A percentile compares a stretch with the other conserved stretches of the same genome.
Evolutionary conservation across 2,797 vertebrate genomes (phyloP).

Genomic region (Rhyacichthys aspro): DNA sequence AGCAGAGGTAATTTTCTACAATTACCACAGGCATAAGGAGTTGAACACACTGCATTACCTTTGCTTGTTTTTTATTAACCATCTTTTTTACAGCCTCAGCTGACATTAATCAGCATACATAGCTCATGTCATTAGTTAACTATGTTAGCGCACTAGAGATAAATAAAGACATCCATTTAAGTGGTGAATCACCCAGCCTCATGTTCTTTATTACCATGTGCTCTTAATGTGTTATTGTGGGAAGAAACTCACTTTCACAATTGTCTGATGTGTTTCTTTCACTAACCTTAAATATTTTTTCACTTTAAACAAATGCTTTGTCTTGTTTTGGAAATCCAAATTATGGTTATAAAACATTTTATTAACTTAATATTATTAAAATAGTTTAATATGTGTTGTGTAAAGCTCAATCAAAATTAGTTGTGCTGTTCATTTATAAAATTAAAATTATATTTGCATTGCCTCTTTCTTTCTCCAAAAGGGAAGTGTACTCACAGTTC

Average conservation of each 20-base stretch:
- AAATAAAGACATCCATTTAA: background rate
- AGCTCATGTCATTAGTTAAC: slow-evolving; percentile 17
- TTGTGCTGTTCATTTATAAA: too few relatives aligned
- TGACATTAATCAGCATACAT: background rate
- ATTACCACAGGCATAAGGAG: too few relatives aligned
- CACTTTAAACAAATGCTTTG: too few relatives aligned
- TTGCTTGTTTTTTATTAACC: background rate
- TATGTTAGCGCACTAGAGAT: slow-evolving; percentile 4
- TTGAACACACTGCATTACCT: background rate
- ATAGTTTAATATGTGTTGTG: too few relatives aligned
- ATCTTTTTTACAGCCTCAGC: slow-evolving; percentile 2
- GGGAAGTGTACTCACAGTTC: slow-evolving; percentile 94
- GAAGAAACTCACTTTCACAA: background rate
- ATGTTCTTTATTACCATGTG: slow-evolving; percentile 17
- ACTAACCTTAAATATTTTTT: too few relatives aligned
- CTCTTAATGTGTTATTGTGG: background rate
- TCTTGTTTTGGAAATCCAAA: too few relatives aligned
- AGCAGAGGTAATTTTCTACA: slow-evolving; percentile 86
- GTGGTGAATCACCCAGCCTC: slow-evolving; percentile 16
- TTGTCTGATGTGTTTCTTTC: background rate
- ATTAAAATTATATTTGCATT: too few relatives aligned
- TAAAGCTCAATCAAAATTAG: too few relatives aligned
- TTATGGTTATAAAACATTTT: too few relatives aligned
- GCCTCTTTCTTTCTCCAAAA: slow-evolving; percentile 44
- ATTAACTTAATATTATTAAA: too few relatives aligned